phyloP scores from a whole-genome alignment of 1,140 invertebrate genomes.

The Lamellibrachia luymesi region DNA sequence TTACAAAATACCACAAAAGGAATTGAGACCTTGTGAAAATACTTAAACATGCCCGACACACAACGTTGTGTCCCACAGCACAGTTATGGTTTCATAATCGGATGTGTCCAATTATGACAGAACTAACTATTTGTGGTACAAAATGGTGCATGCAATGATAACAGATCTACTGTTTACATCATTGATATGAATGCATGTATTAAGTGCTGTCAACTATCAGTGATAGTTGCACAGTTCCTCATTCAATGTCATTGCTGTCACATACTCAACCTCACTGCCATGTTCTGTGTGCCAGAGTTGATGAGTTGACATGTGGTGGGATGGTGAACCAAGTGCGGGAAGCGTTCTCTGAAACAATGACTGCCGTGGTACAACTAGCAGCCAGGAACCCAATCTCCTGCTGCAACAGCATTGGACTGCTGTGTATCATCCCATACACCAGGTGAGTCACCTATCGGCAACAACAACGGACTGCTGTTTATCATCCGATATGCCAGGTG shows the following conservation, averaged over 20 bases:
- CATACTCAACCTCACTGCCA: background rate
- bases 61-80: no score
- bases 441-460: slow-evolving; percentile 42
- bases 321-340: slow-evolving; percentile 51
- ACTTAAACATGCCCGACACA: no score
- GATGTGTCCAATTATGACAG: no score
- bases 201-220: no score
- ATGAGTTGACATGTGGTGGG: slow-evolving; percentile 54
- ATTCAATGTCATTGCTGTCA: no score
- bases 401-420: slow-evolving; percentile 53
- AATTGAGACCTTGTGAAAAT: no score
- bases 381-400: slow-evolving; percentile 52
- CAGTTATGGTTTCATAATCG: no score
- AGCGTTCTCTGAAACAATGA: slow-evolving; percentile 54
- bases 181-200: no score
- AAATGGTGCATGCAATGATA: background rate
- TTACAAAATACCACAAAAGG: no score
- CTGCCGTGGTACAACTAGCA: slow-evolving; percentile 52
- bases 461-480: slow-evolving; percentile 55
- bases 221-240: no score
- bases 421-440: slow-evolving; percentile 56
- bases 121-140: background rate
- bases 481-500: slow-evolving; percentile 55
- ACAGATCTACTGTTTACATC: background rate
- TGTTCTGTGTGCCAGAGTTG: slow-evolving; percentile 38